phyloP scores from a whole-genome alignment of 2,113 vertebrate genomes.

The Pterophyllum scalare region DNA sequence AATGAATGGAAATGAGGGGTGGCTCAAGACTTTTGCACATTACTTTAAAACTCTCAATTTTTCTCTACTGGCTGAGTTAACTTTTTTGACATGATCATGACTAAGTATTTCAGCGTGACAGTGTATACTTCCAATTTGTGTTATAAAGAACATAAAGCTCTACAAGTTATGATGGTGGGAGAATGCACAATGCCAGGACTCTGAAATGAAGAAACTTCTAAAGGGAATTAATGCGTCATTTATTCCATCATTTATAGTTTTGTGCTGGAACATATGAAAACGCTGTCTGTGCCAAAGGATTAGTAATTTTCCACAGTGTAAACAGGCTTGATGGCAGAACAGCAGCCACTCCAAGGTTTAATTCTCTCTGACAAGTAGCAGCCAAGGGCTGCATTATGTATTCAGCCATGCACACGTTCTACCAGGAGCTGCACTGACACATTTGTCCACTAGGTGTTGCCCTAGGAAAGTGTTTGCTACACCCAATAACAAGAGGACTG shows the following conservation, averaged over 20 bases:
- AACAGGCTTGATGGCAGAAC: neutral
- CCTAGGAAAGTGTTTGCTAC: slow-evolving; percentile 39
- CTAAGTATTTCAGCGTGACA: neutral
- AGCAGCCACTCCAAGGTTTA: neutral
- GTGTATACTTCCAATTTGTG: neutral
- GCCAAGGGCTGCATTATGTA: neutral
- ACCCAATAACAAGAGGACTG: neutral
- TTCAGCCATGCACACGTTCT: neutral
- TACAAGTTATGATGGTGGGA: neutral
- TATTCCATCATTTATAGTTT: neutral
- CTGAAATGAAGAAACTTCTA: neutral
- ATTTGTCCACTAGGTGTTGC: slow-evolving; percentile 52
- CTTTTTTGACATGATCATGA: neutral
- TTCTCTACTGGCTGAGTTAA: neutral
- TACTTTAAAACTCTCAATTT: neutral
- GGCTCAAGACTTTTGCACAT: neutral
- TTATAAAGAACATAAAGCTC: neutral
- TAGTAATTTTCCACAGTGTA: neutral
- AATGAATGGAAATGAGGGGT: neutral
- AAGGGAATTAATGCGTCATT: neutral
- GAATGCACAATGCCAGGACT: neutral
- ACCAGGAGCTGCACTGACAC: neutral
- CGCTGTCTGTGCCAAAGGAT: neutral
- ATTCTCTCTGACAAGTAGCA: slow-evolving; percentile 2
- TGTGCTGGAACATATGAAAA: neutral